Evolutionary conservation across 2,888 invertebrate species (phyloP).

Genomic region (Stegophylla sp.): DNA sequence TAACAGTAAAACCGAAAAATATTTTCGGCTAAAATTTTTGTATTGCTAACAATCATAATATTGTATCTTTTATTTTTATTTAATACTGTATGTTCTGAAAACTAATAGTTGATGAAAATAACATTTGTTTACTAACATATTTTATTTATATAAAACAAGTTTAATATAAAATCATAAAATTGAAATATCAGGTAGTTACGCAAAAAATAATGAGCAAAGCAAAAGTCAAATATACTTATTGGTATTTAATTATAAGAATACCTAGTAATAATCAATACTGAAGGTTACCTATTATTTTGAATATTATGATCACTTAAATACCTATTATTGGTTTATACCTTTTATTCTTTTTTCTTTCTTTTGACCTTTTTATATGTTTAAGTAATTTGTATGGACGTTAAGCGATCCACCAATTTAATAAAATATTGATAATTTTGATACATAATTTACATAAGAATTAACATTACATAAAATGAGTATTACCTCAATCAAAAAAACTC

Average conservation of each 20-base stretch:
- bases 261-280: not conserved
- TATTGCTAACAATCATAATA: too few relatives aligned
- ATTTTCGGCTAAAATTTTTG: too few relatives aligned
- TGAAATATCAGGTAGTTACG: not conserved
- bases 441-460: not conserved
- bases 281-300: constrained; percentile 1
- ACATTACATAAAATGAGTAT: not conserved
- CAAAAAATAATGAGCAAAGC: not conserved
- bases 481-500: too few relatives aligned
- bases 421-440: constrained; percentile 10
- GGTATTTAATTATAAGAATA: not conserved
- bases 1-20: too few relatives aligned
- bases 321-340: not conserved
- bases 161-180: not conserved
- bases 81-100: too few relatives aligned
- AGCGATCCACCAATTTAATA: not conserved
- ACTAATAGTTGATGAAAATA: too few relatives aligned
- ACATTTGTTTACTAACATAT: too few relatives aligned
- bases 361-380: not conserved
- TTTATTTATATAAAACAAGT: not conserved
- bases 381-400: not conserved
- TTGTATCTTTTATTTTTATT: too few relatives aligned
- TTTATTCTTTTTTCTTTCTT: not conserved
- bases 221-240: not conserved
- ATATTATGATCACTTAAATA: not conserved